A percentile compares a stretch with the other conserved stretches of the same genome.
These are phyloP conservation scores for Clarias laeviceps DNA, from an alignment of 2,797 vertebrate genomes.

Conservation along the genomic window DNA sequence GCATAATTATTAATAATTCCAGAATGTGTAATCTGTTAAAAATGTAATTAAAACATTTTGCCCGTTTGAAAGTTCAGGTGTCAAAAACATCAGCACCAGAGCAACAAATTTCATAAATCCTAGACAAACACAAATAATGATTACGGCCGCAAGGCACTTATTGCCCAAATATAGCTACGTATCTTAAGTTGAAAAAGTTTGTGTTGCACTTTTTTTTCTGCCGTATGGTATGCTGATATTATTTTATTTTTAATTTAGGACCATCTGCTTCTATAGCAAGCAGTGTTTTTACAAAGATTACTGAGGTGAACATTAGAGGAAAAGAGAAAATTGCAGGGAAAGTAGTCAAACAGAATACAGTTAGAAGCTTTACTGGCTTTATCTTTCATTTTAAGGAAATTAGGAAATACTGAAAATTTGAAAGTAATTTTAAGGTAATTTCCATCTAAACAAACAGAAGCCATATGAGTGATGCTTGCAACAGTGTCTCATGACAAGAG, in stretches of 20 bases:
- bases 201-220: not conserved
- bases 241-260: not conserved
- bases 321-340: not conserved
- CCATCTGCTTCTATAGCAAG: not conserved
- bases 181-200: not conserved
- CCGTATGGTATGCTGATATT: not conserved
- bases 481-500: not conserved
- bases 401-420: not conserved
- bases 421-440: not conserved
- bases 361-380: not conserved
- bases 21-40: not conserved
- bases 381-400: not conserved
- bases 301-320: not conserved
- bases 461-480: not conserved
- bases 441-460: not conserved
- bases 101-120: not conserved
- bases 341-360: not conserved
- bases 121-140: not conserved
- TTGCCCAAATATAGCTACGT: not conserved
- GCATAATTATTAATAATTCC: not conserved
- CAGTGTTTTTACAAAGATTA: no score
- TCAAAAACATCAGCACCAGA: not conserved
- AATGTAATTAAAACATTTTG: not conserved
- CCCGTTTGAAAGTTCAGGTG: not conserved
- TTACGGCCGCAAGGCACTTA: not conserved